Conservation (phyloP, 2,113 vertebrate species). For the Cottus gobio region DNA sequence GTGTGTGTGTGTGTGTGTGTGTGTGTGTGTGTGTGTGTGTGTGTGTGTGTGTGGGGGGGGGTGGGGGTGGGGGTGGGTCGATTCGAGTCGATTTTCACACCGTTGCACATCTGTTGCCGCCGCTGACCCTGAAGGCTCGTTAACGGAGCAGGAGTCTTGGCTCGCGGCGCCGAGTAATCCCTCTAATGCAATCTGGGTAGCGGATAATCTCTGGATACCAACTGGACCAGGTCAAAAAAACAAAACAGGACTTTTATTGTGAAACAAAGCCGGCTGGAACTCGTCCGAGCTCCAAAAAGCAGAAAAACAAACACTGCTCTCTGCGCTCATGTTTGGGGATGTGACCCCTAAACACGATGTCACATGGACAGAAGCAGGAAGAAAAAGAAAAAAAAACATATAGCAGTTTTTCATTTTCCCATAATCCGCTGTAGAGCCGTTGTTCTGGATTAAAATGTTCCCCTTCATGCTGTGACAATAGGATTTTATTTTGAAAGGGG, state of each 20-base stretch:
- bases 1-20: too few relatives aligned
- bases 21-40: too few relatives aligned
- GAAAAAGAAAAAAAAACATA: too few relatives aligned
- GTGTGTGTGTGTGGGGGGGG: too few relatives aligned
- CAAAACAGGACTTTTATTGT: slow-evolving; percentile 1
- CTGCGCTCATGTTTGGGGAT: not conserved
- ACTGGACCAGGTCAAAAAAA: slow-evolving; percentile 14
- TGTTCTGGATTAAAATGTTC: slow-evolving; percentile 6
- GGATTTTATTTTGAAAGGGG: not conserved
- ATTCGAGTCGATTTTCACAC: not conserved
- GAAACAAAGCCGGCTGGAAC: slow-evolving; percentile 13
- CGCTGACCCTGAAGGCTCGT: slow-evolving; percentile 21
- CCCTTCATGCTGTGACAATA: not conserved
- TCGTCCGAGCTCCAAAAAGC: not conserved
- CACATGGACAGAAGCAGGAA: not conserved
- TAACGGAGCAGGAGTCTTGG: slow-evolving; percentile 33
- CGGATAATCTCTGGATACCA: slow-evolving; percentile 68
- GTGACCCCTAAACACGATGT: not conserved
- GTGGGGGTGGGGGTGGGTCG: too few relatives aligned
- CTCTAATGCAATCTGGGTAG: slow-evolving; percentile 60
- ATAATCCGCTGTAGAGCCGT: not conserved
- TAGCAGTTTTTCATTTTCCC: too few relatives aligned
- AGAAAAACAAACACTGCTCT: not conserved
- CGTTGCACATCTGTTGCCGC: not conserved
- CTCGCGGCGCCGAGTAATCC: slow-evolving; percentile 64